Evolutionary conservation across 2,113 vertebrate species (phyloP).

Genomic region (Hiodon alosoides): DNA sequence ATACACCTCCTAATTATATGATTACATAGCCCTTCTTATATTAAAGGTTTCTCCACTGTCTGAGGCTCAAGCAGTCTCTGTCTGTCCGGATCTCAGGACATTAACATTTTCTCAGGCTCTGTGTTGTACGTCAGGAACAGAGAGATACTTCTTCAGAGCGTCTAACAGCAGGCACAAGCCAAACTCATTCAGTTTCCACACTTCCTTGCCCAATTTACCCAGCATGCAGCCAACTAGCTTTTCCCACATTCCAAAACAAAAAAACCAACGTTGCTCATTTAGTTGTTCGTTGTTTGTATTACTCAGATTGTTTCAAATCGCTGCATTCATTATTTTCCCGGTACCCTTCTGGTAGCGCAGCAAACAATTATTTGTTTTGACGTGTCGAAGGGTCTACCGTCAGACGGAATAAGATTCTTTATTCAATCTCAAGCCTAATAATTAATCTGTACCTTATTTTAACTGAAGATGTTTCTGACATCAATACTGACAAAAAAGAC

Average conservation of each 20-base stretch:
- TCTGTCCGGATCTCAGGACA: constrained; percentile 13
- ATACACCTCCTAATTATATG: neutral
- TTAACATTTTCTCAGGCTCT: neutral
- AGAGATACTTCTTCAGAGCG: neutral
- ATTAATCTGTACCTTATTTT: constrained; percentile 8
- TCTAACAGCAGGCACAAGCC: no score
- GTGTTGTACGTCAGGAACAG: neutral
- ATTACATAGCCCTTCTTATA: constrained; percentile 10
- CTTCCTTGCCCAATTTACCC: no score
- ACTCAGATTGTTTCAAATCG: neutral
- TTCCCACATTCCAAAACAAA: no score
- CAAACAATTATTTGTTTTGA: constrained; percentile 7
- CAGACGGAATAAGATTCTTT: constrained; percentile 12
- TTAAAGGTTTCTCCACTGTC: neutral
- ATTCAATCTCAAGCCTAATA: constrained; percentile 13
- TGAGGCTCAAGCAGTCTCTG: neutral
- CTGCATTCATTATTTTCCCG: neutral
- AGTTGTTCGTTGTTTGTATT: neutral
- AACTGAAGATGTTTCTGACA: constrained; percentile 13
- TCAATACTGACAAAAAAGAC: constrained; percentile 1
- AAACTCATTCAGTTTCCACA: no score
- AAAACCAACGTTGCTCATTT: no score
- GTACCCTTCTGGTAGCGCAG: neutral
- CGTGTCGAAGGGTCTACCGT: constrained; percentile 1
- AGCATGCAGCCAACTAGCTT: no score